Conservation (phyloP, 2,797 vertebrate species). For the Propithecus deckenii region DNA sequence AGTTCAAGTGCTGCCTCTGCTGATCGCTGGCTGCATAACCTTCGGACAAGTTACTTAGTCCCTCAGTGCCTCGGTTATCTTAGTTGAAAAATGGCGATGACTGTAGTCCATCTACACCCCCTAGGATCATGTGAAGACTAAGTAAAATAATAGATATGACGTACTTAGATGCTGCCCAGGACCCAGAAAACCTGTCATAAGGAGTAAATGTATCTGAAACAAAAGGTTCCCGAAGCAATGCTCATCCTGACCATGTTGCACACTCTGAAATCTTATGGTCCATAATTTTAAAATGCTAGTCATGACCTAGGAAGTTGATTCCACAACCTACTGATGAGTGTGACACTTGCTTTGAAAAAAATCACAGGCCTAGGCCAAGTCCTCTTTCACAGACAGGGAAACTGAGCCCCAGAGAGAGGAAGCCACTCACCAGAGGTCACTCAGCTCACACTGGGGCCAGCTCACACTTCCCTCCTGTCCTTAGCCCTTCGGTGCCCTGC, state of each 20-base stretch:
- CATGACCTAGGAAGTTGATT: neutral
- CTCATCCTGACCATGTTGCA: neutral
- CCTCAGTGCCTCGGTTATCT: neutral
- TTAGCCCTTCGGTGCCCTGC: fast-evolving
- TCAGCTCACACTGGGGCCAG: neutral
- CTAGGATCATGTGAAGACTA: neutral
- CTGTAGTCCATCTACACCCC: neutral
- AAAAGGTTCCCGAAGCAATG: neutral
- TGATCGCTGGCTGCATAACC: neutral
- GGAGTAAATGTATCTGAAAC: neutral
- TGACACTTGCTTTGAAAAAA: neutral
- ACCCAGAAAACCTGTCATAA: neutral
- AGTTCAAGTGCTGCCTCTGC: neutral
- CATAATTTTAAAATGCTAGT: neutral
- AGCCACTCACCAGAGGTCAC: neutral
- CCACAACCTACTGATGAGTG: neutral
- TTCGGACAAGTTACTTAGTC: neutral
- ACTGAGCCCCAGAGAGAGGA: neutral
- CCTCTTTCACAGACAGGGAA: neutral
- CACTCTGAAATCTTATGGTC: neutral
- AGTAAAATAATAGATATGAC: neutral
- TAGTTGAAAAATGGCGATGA: neutral
- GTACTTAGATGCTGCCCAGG: neutral
- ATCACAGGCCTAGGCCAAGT: neutral
- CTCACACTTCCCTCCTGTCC: neutral